These are phyloP conservation scores for Berghia stephanieae DNA, from an alignment of 1,140 invertebrate species.

Conservation along the genomic window DNA sequence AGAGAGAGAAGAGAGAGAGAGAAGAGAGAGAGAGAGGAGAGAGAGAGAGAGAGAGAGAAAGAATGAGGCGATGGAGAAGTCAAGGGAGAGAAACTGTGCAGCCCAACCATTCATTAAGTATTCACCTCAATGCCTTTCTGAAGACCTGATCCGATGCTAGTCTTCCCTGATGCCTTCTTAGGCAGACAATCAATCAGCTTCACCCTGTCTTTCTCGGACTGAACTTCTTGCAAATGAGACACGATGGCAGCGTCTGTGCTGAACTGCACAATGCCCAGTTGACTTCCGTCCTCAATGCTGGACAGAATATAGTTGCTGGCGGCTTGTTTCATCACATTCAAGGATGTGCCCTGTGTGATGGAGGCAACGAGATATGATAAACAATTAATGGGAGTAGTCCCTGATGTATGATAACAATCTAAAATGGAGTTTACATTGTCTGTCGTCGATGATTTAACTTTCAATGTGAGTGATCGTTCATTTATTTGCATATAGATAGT, in stretches of 20 bases:
- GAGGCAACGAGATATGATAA: too few relatives aligned
- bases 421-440: too few relatives aligned
- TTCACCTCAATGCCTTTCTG: conserved; percentile 40
- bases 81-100: too few relatives aligned
- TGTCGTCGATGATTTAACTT: too few relatives aligned
- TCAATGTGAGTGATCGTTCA: too few relatives aligned
- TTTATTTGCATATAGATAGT: too few relatives aligned
- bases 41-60: too few relatives aligned
- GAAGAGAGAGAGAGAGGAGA: not conserved
- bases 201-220: conserved; percentile 31
- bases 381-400: too few relatives aligned
- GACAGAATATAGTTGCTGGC: conserved; percentile 45
- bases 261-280: conserved; percentile 44
- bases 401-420: too few relatives aligned
- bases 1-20: too few relatives aligned
- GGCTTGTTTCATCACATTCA: conserved; percentile 41
- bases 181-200: conserved; percentile 36
- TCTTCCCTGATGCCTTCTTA: conserved; percentile 35
- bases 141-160: conserved; percentile 42
- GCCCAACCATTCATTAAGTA: not conserved
- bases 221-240: conserved; percentile 35
- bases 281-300: conserved; percentile 36
- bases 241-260: conserved; percentile 36
- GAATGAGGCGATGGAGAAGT: too few relatives aligned
- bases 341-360: conserved; percentile 40